Base-by-base conservation (phyloP, 1,140 invertebrate species). In the Drosophila sturtevanti region DNA sequence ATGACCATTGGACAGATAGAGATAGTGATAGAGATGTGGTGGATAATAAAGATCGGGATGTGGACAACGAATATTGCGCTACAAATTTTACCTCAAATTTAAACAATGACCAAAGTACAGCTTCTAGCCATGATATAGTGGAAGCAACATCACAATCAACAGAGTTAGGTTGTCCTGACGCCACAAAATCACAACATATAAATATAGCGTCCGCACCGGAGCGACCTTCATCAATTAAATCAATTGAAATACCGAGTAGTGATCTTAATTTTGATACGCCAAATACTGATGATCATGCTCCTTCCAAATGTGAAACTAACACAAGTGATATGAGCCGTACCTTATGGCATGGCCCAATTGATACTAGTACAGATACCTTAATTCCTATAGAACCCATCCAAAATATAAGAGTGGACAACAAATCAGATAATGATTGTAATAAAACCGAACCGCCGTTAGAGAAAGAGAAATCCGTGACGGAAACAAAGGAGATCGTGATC, bases 301-400 rank as follows among this genome's bases (percentile, higher is more conserved):
- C 73, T 56, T 54, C 59, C 27, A 68, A 41, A 27, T 58, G 58
- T 64, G 68, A 77, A 60, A 74, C 68, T 37, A 21, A 44, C 41
- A 65, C 48, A 44, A 86, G 65, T 73, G 71, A 89, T 84, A 72
- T 67, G 24, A 44, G 62, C 52, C 77, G 64, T 9, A 60, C 27
- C 24, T 2, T 80, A 35, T 78, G 90, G 89, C 73, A 85, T 73
- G 68, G 72, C 14, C 78, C 81, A 24, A 71, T 92, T 41, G 92
- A 93, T 69, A 93, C 92, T 12, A 93, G 92, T 73, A 93, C 93
- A 18, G 92, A 93, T 63, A 93, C 93, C 34, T 76, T 93, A 63
- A 92, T 93, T 52, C 86, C 92, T 41, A 64, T 75, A 16, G 81
- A 84, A 59, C 14, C 62, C 16, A 41, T 63, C 7, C 68, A 62